Percentiles rank a stretch among this genome's conserved stretches.
Conservation (phyloP, 2,888 invertebrate species). For the Hermaeophaga mercurialis region DNA sequence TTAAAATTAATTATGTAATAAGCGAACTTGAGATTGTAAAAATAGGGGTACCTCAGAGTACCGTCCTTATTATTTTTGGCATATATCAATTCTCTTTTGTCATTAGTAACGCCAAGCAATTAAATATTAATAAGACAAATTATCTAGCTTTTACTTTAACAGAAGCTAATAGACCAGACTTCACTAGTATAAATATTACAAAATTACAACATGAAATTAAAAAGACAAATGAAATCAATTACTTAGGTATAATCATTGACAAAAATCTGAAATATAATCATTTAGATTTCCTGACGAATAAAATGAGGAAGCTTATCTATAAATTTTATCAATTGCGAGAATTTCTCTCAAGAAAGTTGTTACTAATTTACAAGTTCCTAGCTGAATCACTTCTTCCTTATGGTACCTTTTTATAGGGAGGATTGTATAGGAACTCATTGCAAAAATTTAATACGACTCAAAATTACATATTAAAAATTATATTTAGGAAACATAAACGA, state of each 20-base stretch:
- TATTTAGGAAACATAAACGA: too few species aligned
- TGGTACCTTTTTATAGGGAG: too few species aligned
- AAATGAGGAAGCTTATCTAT: too few species aligned
- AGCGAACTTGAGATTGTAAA: too few species aligned
- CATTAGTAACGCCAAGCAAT: not conserved
- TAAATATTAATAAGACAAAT: not conserved
- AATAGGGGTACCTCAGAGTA: not conserved
- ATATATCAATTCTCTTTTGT: not conserved
- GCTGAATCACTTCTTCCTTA: too few species aligned
- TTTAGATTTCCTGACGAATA: too few species aligned
- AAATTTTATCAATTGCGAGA: too few species aligned
- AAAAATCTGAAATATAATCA: constrained; percentile 9
- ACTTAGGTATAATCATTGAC: constrained; percentile 5
- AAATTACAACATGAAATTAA: not conserved
- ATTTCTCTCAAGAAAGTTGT: not conserved
- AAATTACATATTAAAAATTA: too few species aligned
- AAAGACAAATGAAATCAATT: constrained; percentile 1
- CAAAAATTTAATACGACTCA: too few species aligned
- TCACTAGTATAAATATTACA: constrained; percentile 1
- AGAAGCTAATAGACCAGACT: constrained; percentile 7
- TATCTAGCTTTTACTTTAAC: constrained; percentile 4
- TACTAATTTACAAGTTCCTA: not conserved
- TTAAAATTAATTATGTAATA: too few species aligned
- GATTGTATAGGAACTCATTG: too few species aligned
- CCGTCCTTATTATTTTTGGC: not conserved